phyloP scores from a whole-genome alignment of 2,888 invertebrate species.

The Microctonus brassicae region DNA sequence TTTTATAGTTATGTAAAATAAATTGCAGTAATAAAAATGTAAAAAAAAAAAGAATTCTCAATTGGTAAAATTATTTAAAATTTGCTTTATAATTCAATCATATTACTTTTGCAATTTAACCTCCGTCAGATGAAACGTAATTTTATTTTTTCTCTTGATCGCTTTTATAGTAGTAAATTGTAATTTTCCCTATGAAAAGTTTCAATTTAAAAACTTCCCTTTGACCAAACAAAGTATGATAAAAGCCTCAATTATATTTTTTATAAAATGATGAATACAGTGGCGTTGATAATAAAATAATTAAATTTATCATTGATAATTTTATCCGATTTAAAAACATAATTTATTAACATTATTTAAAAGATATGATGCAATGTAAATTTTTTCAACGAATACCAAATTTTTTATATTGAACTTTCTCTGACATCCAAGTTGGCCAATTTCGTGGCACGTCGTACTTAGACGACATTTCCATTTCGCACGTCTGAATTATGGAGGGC shows the following conservation, averaged over 20 bases:
- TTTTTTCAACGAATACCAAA: no score
- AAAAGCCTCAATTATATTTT: not conserved
- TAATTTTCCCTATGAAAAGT: not conserved
- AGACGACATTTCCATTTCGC: conserved; percentile 46
- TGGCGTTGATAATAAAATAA: not conserved
- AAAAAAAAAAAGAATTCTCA: conserved; percentile 19
- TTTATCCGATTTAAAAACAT: not conserved
- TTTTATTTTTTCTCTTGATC: not conserved
- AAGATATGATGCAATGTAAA: not conserved
- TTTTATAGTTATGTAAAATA: no score
- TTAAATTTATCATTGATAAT: not conserved
- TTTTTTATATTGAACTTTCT: conserved; percentile 9
- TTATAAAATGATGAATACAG: not conserved
- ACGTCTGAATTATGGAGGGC: conserved; percentile 46
- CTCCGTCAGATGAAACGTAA: not conserved
- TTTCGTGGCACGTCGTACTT: conserved; percentile 45
- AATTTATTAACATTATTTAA: not conserved
- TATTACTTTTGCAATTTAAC: conserved; percentile 21
- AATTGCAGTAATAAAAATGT: no score
- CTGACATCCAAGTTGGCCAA: conserved; percentile 31
- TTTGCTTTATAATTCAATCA: conserved; percentile 45
- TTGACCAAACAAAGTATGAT: not conserved
- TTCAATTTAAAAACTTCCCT: not conserved
- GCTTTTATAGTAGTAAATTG: not conserved
- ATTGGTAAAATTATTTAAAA: conserved; percentile 60